A percentile compares a stretch with the other conserved stretches of the same genome.
Conservation (phyloP, 2,888 invertebrate genomes). For the Drosophila hamatofila region DNA sequence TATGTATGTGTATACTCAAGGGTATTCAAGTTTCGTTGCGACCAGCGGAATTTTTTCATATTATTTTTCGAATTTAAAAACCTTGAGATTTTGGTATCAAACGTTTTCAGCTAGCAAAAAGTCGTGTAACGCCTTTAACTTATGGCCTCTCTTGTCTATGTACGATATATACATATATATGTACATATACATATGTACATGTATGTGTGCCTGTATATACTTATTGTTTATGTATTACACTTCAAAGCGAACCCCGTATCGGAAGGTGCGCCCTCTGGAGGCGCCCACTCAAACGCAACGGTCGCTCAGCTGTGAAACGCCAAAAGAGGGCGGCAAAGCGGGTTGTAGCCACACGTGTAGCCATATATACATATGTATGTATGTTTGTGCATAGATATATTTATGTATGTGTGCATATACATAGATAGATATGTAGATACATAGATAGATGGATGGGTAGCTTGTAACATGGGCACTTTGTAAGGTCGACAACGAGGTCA, state of each 20-base stretch:
- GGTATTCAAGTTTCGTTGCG: not conserved
- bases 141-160: slow-evolving; percentile 37
- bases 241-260: slow-evolving; percentile 37
- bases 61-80: slow-evolving; percentile 24
- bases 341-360: slow-evolving; percentile 11
- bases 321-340: slow-evolving; percentile 18
- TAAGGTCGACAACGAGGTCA: slow-evolving; percentile 75
- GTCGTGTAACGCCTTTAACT: slow-evolving; percentile 37
- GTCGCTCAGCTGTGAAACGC: slow-evolving; percentile 48
- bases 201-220: not conserved
- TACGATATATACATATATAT: slow-evolving; percentile 15
- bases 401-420: not conserved
- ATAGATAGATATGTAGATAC: slow-evolving; percentile 12
- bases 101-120: slow-evolving; percentile 47
- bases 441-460: slow-evolving; percentile 16
- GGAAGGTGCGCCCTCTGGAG: slow-evolving; percentile 45
- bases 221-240: slow-evolving; percentile 16
- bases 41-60: not conserved
- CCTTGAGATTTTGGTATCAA: slow-evolving; percentile 49
- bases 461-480: slow-evolving; percentile 59
- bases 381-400: not conserved
- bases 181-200: not conserved
- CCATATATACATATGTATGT: not conserved
- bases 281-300: slow-evolving; percentile 14
- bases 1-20: not conserved